Base-by-base conservation (phyloP, 2,113 vertebrate genomes). In the Psilopsiagon aurifrons region DNA sequence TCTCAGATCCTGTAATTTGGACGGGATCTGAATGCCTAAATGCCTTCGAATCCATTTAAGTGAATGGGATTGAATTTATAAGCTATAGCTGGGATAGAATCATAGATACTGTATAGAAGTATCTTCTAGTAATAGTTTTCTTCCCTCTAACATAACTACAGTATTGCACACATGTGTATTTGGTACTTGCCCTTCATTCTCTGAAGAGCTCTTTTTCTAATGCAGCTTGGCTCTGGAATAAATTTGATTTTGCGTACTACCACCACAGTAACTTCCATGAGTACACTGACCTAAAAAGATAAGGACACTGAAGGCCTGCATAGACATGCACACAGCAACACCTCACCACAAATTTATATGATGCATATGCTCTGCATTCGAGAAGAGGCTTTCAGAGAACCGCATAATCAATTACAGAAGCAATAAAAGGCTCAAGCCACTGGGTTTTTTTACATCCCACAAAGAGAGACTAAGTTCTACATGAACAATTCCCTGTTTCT, bases 161-260 rank as follows among this genome's bases (percentile, higher is more conserved):
- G 31, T 6, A 16, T 1, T 1, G 7, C 41, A 17, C 1, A 2
- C 27, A 19, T 0, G 0, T 11, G 1, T 15, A 20, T 13, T 5
- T 51, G 33, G 33, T 23, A 57, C 5, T 4, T 41, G 23, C 33
- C 5, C 12, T 31, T 25, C 43, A 20, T 47, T 10, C 35, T n/a
- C 66, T 28, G 27, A 54, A 39, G 20, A 39, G 23, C 0, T 54
- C 17, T 7, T 87, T 37, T 51, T 46, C 39, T 75, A 44, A 33
- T 19, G 62, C 5, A 14, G 17, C 39, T 39, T 43, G 46, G 52
- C 77, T 83, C 46, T 33, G 31, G 43, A 52, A 8, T 22, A 29
- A 67, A 49, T n/a, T 11, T 43, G 17, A 37, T 27, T 68, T 46
- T 23, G 24, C 24, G 62, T 23, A 39, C n/a, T 49, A 24, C 22